Percentiles rank a stretch among this genome's conserved stretches.
These are phyloP conservation scores for Ceyx cyanopectus DNA, from an alignment of 2,113 vertebrate species.

Conservation along the genomic window DNA sequence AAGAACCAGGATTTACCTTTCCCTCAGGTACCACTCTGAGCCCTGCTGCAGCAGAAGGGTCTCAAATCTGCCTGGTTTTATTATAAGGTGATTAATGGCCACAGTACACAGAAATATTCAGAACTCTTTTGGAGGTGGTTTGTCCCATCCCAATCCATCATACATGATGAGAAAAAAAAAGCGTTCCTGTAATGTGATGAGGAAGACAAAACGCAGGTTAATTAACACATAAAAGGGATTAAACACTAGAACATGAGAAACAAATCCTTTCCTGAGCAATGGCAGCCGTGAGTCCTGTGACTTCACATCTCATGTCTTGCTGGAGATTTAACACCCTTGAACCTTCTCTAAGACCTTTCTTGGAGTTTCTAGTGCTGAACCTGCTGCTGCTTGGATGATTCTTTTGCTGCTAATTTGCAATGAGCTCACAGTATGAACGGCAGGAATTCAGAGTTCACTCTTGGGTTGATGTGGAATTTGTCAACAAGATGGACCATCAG, in stretches of 20 bases:
- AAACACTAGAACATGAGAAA: background rate
- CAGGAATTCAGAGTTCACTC: background rate
- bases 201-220: background rate
- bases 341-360: background rate
- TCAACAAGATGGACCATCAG: background rate
- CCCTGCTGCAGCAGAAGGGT: background rate
- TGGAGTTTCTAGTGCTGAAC: background rate
- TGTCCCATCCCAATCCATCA: background rate
- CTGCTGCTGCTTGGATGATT: background rate
- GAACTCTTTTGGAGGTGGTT: background rate
- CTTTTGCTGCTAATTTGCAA: background rate
- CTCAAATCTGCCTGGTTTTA: background rate
- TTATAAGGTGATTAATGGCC: background rate
- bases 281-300: background rate
- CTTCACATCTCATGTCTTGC: background rate
- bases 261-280: background rate
- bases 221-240: background rate
- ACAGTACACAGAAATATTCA: background rate
- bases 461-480: no score
- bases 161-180: background rate
- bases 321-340: background rate
- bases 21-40: background rate
- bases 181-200: background rate
- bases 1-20: background rate
- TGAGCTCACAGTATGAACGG: background rate